Base-by-base conservation (phyloP, 2,888 invertebrate species). In the Yponomeuta plumbellus region DNA sequence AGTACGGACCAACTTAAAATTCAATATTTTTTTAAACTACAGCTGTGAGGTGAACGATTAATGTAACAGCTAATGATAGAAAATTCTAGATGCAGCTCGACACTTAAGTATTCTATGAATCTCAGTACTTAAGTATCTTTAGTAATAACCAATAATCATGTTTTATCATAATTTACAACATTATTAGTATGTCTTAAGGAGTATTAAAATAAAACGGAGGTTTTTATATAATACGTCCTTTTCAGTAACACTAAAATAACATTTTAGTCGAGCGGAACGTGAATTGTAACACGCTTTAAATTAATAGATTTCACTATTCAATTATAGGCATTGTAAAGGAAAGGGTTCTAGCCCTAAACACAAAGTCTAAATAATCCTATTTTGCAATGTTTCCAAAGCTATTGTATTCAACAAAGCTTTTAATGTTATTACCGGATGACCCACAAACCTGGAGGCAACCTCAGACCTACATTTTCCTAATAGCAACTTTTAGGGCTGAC, bases 361-460 rank as follows among this genome's bases (percentile, higher is more conserved):
- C 21, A 58, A 58, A 58, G 22, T 58, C 21, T 58, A 58, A 21
- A 21, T 58, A 20, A 58, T 11, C 58, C 20, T 58, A 58, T 58
- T 58, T 58, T 21, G 58, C 11, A 17, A 52, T 58, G n/a, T 61
- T 26, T 61, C n/a, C 40, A 6, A 21, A 59, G 11, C 22, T 22
- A 39, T 66, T 59, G 61, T 61, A n/a, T 22, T 23, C 11, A 22
- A 23, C 26, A 61, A 61, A 34, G 61, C 61, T 61, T 61, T 61
- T 34, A 61, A 61, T 61, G 26, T 13, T 61, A 61, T 61, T 61
- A 61, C 34, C 26, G 61, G 11, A n/a, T 61, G 61, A 61, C 61
- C 61, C 34, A 61, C 26, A 61, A 61, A 61, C 22, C 2, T 11
- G 26, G 23, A 26, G n/a, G 11, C 59, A 61, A 61, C 22, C 13